phyloP scores from a whole-genome alignment of 2,113 vertebrate genomes.

The Hippoglossus stenolepis region DNA sequence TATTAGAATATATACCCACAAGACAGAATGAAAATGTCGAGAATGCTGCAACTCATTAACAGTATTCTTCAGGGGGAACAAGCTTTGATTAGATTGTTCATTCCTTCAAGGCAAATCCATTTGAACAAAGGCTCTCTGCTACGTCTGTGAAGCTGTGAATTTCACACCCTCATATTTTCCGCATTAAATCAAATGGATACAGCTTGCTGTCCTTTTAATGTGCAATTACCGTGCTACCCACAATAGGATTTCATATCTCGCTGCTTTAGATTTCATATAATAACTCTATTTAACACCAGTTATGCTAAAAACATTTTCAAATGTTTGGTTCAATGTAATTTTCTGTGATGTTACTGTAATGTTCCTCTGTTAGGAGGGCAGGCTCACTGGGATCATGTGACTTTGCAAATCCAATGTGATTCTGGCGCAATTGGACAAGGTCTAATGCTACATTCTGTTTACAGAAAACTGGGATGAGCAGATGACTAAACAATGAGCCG shows the following conservation, averaged over 20 bases:
- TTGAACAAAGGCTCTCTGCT: conserved; percentile 65
- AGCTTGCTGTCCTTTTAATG: conserved; percentile 51
- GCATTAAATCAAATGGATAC: conserved; percentile 52
- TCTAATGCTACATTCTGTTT: conserved; percentile 29
- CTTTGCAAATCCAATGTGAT: conserved; percentile 57
- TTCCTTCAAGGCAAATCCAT: conserved; percentile 77
- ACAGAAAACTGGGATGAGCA: conserved; percentile 9
- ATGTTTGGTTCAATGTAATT: conserved; percentile 16
- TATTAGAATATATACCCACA: conserved; percentile 79
- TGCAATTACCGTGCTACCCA: conserved; percentile 33
- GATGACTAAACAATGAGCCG: conserved; percentile 49
- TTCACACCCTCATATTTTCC: conserved; percentile 56
- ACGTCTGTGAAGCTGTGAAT: conserved; percentile 54
- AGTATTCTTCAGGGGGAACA: conserved; percentile 75
- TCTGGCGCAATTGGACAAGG: conserved; percentile 42
- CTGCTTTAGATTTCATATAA: background rate
- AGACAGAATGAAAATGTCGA: conserved; percentile 76
- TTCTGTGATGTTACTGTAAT: background rate
- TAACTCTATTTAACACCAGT: conserved; percentile 7
- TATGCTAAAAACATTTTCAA: background rate
- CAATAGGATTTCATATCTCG: conserved; percentile 32
- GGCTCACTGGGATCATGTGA: background rate
- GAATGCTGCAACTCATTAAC: conserved; percentile 81
- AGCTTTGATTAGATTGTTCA: conserved; percentile 79
- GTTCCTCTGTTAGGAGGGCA: conserved; percentile 6